phyloP scores from a whole-genome alignment of 2,888 invertebrate genomes.

The Heliconius erato region DNA sequence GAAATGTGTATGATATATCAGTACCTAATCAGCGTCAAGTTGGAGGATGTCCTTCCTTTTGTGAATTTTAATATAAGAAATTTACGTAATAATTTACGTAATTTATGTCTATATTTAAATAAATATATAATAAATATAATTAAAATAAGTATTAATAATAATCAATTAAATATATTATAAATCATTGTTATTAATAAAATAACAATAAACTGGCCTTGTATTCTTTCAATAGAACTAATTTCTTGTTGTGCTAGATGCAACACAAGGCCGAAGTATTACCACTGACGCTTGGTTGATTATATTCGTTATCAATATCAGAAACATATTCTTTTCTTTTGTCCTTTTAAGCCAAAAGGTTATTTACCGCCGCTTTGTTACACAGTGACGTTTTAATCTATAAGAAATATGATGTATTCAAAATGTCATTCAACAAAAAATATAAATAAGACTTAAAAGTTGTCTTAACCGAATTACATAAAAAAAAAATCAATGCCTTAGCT shows the following conservation, averaged over 20 bases:
- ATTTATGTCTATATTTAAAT: not conserved
- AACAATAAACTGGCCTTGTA: not conserved
- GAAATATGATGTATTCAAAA: conserved; percentile 4
- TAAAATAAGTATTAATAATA: not conserved
- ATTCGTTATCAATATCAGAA: not conserved
- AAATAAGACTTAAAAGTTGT: not conserved
- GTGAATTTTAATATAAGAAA: not conserved
- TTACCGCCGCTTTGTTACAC: not conserved
- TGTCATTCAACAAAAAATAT: not conserved
- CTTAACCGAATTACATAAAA: not conserved
- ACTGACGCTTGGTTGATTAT: not conserved
- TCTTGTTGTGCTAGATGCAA: not conserved
- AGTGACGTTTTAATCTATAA: not conserved
- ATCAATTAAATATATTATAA: not conserved
- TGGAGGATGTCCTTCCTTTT: not conserved
- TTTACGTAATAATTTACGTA: not conserved
- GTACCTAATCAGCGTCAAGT: not conserved
- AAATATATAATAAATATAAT: not conserved
- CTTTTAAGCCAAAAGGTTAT: not conserved
- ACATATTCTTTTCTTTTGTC: not conserved
- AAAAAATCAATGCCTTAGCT: not conserved
- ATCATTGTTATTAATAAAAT: not conserved
- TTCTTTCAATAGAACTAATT: not conserved
- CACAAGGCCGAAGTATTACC: not conserved
- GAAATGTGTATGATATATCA: not conserved